A percentile compares a stretch with the other conserved stretches of the same genome.
Conservation (phyloP, 1,140 invertebrate species). For the Sweltsa coloradensis region DNA sequence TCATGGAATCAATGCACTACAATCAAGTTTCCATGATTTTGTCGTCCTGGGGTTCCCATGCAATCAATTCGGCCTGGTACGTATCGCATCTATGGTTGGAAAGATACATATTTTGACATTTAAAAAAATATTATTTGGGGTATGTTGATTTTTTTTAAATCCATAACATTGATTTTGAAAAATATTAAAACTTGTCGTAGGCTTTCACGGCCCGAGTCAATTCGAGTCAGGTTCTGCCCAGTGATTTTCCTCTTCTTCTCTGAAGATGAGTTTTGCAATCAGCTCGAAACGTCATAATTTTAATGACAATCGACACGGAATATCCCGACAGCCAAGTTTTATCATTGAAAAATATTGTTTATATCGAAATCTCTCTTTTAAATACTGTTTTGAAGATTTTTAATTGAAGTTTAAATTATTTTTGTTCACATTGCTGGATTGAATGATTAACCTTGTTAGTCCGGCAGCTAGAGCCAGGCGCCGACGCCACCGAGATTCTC, state of each 20-base stretch:
- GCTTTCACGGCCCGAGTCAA: no score
- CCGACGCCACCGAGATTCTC: conserved; percentile 35
- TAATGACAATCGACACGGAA: no score
- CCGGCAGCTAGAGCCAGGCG: conserved; percentile 40
- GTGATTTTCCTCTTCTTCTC: no score
- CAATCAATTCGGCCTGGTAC: conserved; percentile 37
- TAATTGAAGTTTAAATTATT: no score
- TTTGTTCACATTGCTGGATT: background rate
- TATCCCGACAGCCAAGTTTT: no score
- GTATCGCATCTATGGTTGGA: no score
- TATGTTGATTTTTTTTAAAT: background rate
- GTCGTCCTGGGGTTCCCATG: conserved; percentile 40
- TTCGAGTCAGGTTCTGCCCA: background rate
- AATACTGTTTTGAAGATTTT: no score
- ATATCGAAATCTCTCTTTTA: no score
- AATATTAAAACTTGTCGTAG: background rate
- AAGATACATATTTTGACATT: no score
- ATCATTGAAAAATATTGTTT: no score
- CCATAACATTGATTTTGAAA: background rate
- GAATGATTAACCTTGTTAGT: background rate
- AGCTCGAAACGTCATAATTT: no score
- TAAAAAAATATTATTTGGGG: background rate
- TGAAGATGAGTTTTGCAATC: no score
- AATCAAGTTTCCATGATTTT: conserved; percentile 28
- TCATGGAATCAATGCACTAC: conserved; percentile 33